Evolutionary conservation across 2,888 invertebrate genomes (phyloP), one percentile per base, ranked within the genome.

Genomic region (Hemaris fuciformis): DNA sequence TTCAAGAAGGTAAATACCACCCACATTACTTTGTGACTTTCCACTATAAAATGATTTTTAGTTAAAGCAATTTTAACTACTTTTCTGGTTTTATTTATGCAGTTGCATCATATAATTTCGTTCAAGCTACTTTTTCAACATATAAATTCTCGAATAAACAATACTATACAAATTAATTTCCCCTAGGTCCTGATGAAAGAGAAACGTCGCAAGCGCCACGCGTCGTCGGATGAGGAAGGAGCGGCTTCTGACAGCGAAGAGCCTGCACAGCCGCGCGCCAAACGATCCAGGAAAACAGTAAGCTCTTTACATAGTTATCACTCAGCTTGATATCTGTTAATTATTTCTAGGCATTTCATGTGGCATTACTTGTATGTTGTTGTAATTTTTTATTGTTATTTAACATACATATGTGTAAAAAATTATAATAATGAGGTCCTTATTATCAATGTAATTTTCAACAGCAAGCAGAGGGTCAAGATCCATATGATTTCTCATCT

Each of bases 1-100:
- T 99, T 99, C 90, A 99, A 99, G 84, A 97, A 97, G 93, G 98
- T 98, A 62, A 46, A n/a, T n/a, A n/a, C n/a, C n/a, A n/a, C n/a
- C n/a, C n/a, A n/a, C n/a, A n/a, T n/a, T n/a, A n/a, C n/a, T n/a
- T n/a, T n/a, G n/a, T 25, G 3, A 10, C 18, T 31, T 15, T n/a
- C n/a, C 3, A 13, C 8, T 13, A 13, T 13, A 34, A 34, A 34
- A 6, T 5, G 34, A 3, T 10, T 1, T 0, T 1, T 13, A 2
- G 5, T 2, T 34, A 6, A 13, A n/a, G n/a, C n/a, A n/a, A 13
- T 34, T 6, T 2, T 5, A 0, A 34, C 13, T 13, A 0, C 1
- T 3, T 34, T 13, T 34, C 1, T 34, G 8, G 8, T 34, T 13
- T 8, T n/a, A n/a, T n/a, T n/a, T n/a, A n/a, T n/a, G n/a, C n/a